These are phyloP conservation scores for Drymodes brunneopygia DNA, from an alignment of 2,113 vertebrate species.

Conservation along the genomic window DNA sequence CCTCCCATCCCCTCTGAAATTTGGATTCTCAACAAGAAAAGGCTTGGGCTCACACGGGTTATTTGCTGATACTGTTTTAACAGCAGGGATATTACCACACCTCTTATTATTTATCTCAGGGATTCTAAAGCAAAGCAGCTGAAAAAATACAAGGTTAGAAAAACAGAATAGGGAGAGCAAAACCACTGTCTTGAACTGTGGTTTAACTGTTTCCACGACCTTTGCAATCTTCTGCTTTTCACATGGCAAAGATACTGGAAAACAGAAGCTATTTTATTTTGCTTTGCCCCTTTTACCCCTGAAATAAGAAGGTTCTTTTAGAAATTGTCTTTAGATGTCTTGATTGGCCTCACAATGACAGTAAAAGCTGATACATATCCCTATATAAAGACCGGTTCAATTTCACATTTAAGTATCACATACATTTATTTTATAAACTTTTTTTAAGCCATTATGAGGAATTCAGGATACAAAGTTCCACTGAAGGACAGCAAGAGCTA, in stretches of 20 bases:
- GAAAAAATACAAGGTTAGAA: constrained; percentile 32
- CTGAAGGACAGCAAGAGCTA: neutral
- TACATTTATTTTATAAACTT: neutral
- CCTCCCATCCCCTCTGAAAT: neutral
- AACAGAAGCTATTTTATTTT: neutral
- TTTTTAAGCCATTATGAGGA: neutral
- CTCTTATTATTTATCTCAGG: constrained; percentile 31
- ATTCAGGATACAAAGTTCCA: neutral
- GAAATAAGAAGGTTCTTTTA: neutral
- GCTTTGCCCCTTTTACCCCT: neutral
- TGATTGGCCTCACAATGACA: neutral
- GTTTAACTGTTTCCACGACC: neutral
- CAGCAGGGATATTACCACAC: neutral
- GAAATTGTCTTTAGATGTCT: neutral
- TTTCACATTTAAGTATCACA: neutral
- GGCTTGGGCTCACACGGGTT: neutral
- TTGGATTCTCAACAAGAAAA: neutral
- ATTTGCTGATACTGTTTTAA: neutral
- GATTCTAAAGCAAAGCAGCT: constrained; percentile 12
- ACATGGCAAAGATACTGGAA: neutral
- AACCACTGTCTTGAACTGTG: neutral
- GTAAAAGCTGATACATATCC: neutral
- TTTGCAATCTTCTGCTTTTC: neutral
- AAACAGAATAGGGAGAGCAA: neutral
- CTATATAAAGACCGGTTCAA: neutral